Evolutionary conservation across 2,113 vertebrate genomes (phyloP), one percentile per base, ranked within the genome.

Genomic region (Pseudolaguvia tuberculata): DNA sequence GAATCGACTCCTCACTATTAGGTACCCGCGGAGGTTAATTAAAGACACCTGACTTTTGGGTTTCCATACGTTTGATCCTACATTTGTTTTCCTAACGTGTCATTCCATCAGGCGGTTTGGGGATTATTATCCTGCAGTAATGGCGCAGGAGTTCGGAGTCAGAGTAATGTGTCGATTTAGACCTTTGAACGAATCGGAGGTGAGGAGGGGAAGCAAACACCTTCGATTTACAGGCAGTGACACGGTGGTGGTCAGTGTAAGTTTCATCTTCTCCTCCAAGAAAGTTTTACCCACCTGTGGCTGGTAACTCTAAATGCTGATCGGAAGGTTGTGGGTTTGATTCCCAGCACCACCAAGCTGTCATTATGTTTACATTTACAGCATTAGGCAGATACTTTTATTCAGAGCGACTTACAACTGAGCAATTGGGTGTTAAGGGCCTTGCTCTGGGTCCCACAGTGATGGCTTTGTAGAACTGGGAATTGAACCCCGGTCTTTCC

Each of bases 151-250:
- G 87, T 98, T 94, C 90, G 96, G 94, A 84, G 96, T 98, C 85
- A 95, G 96, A 94, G 96, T 98, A 87, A 94, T 97, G 94, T 97
- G 95, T 88, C 95, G 95, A 82, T 97, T 97, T 85, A 93, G 96
- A 89, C 95, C 96, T 15, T 89, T 97, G 73, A 98, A 97, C 84
- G 92, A 92, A 78, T 93, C 96, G 3, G 96, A 98, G 86, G 92
- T 95, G 83, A 84, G 81, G 72, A 88, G 95, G 21, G 94, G 95
- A 57, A 95, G 96, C 83, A 93, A 86, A 84, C 94, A 94, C 79
- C 87, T 94, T 81, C 94, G 93, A 86, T 98, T 97, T 71, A 93
- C 94, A 79, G 91, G 88, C 68, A 93, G 94, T 0, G 95, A 97
- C 18, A 94, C 89, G 0, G 91, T 96, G 47, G 78, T 95, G 25